Conservation (phyloP, 2,797 vertebrate species). For the Molothrus aeneus region DNA sequence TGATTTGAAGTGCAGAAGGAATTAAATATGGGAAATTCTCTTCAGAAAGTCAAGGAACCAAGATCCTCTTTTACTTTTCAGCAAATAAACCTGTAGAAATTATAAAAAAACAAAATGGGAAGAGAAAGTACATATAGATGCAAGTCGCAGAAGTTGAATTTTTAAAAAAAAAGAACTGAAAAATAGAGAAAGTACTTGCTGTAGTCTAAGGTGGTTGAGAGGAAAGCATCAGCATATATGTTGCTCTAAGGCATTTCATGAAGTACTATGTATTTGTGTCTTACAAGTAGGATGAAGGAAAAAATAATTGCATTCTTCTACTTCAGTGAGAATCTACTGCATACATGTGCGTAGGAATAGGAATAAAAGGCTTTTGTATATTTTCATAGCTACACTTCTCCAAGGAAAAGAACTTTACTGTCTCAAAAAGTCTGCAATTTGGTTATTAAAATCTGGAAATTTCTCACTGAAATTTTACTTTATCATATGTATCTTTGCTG, state of each 20-base stretch:
- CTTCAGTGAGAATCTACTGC: slow-evolving; percentile 5
- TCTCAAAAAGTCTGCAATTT: not conserved
- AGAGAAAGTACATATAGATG: not conserved
- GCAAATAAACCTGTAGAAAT: not conserved
- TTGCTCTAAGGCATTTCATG: not conserved
- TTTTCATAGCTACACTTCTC: slow-evolving; percentile 16
- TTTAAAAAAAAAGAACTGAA: not conserved
- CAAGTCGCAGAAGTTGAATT: not conserved
- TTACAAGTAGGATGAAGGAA: slow-evolving; percentile 1
- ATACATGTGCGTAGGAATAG: slow-evolving; percentile 34
- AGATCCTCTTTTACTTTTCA: not conserved
- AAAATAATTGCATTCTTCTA: slow-evolving; percentile 26
- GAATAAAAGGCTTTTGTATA: slow-evolving; percentile 40
- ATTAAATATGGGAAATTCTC: not conserved
- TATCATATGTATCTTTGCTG: not conserved
- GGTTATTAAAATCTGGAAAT: not conserved
- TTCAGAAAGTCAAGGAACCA: not conserved
- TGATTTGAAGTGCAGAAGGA: not conserved
- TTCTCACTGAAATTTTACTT: slow-evolving; percentile 4
- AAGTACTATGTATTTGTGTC: slow-evolving; percentile 10
- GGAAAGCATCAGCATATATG: not conserved
- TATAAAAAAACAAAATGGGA: not conserved
- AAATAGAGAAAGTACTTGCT: not conserved
- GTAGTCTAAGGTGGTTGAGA: not conserved
- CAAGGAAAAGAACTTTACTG: slow-evolving; percentile 11